These are phyloP conservation scores for Xestia c-nigrum DNA, from an alignment of 2,888 invertebrate genomes.

Conservation along the genomic window DNA sequence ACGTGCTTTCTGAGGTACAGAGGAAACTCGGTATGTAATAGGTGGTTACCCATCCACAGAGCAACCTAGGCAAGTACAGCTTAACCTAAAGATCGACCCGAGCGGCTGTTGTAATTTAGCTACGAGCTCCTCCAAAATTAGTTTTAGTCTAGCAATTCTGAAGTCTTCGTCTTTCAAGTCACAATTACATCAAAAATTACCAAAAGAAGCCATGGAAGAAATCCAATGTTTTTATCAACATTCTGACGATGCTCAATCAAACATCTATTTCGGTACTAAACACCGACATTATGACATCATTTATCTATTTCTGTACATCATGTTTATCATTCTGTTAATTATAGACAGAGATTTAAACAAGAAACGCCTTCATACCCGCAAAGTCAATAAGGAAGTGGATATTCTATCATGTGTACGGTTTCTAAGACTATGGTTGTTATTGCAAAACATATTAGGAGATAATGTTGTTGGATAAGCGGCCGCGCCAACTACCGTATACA, in stretches of 20 bases:
- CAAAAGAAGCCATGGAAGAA: background rate
- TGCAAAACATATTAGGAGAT: slow-evolving; percentile 15
- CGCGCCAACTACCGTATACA: background rate
- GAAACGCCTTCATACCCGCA: slow-evolving; percentile 36
- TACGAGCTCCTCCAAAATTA: background rate
- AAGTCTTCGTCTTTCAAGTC: background rate
- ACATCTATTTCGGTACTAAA: slow-evolving; percentile 45
- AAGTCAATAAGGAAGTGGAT: slow-evolving; percentile 44
- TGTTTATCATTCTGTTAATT: slow-evolving; percentile 50
- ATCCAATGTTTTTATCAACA: slow-evolving; percentile 7
- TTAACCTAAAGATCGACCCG: too few species aligned
- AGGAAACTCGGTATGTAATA: too few species aligned
- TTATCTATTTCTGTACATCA: slow-evolving; percentile 52
- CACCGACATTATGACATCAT: slow-evolving; percentile 49
- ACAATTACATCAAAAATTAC: slow-evolving; percentile 3
- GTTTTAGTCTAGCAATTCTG: background rate
- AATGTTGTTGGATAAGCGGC: background rate
- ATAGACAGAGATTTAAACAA: slow-evolving; percentile 50
- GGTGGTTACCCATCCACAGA: too few species aligned
- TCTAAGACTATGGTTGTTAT: slow-evolving; percentile 1
- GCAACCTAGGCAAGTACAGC: too few species aligned
- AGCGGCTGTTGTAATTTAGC: too few species aligned
- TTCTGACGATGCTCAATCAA: slow-evolving; percentile 18
- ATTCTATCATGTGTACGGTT: background rate
- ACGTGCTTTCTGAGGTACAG: too few species aligned